Base-by-base conservation (phyloP, 2,888 invertebrate genomes). In the Thereva nobilitata region DNA sequence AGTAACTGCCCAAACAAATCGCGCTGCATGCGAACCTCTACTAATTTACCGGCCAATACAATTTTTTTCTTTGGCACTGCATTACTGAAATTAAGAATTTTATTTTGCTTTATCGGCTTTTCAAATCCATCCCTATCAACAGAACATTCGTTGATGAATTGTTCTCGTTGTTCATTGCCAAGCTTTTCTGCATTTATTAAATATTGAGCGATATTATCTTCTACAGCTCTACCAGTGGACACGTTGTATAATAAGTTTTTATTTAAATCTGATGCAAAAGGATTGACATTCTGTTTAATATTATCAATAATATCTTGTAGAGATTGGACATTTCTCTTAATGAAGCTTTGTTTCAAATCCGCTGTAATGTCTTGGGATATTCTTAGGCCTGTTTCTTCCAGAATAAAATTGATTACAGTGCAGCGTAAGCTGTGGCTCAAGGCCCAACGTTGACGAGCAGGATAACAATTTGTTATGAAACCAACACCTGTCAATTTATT, bases 51-150 rank as follows among this genome's bases (percentile, higher is more conserved):
- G n/a, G n/a, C n/a, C n/a, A n/a, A n/a, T n/a, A n/a, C n/a, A n/a
- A n/a, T n/a, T n/a, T n/a, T n/a, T n/a, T n/a, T n/a, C n/a, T n/a
- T n/a, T n/a, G n/a, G n/a, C n/a, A n/a, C n/a, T n/a, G n/a, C n/a
- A n/a, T n/a, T n/a, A n/a, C n/a, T n/a, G n/a, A n/a, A n/a, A 73
- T 77, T 76, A 68, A 76, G 70, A 49, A 77, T 66, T 23, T 72
- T 44, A 53, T 10, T 65, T 47, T 35, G 73, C 71, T 67, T 76
- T 76, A 47, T 72, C 57, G 10, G 74, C 75, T 64, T 75, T 74
- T 68, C 70, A 71, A 64, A 73, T 73, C 6, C 65, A 45, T n/a
- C 73, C 73, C 71, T 74, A 70, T 72, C 56, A 59, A 23, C 52
- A 56, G 59, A 52, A 70, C 74, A 75, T 67, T 76, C 73, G 12